These are phyloP conservation scores for Protodeltote pygarga DNA, from an alignment of 2,888 invertebrate species.

Conservation along the genomic window DNA sequence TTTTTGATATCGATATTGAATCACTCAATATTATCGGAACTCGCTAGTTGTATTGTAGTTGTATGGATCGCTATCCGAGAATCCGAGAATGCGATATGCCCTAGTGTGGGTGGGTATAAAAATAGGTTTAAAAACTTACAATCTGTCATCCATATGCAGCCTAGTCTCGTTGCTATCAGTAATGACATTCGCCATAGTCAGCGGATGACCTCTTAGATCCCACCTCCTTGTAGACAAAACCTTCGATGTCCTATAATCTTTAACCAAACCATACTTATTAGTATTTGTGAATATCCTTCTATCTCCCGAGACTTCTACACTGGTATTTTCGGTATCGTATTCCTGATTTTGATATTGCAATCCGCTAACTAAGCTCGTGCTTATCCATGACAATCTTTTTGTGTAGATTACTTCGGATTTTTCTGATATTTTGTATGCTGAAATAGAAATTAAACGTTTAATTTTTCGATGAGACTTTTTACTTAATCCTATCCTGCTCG, in stretches of 20 bases:
- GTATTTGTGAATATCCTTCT: not conserved
- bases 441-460: slow-evolving; percentile 27
- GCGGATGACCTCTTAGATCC: slow-evolving; percentile 61
- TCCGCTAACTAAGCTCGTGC: not conserved
- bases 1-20: too few relatives aligned
- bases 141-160: slow-evolving; percentile 72
- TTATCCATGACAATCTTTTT: slow-evolving; percentile 63
- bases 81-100: too few relatives aligned
- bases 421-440: slow-evolving; percentile 73
- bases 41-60: too few relatives aligned
- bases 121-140: slow-evolving; percentile 68
- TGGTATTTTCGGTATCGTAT: slow-evolving; percentile 1
- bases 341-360: not conserved
- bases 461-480: too few relatives aligned
- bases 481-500: too few relatives aligned
- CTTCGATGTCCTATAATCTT: slow-evolving; percentile 64
- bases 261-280: slow-evolving; percentile 58
- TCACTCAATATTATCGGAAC: too few relatives aligned
- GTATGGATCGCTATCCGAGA: too few relatives aligned
- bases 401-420: slow-evolving; percentile 63
- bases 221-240: slow-evolving; percentile 64
- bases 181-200: slow-evolving; percentile 75
- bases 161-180: slow-evolving; percentile 76
- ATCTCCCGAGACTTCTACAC: not conserved
- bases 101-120: too few relatives aligned